Evolutionary conservation across 92 coral and sea anemone genomes (phyloP), one percentile per base, ranked within the genome.

Genomic region (Umimayanthus kanabou): DNA sequence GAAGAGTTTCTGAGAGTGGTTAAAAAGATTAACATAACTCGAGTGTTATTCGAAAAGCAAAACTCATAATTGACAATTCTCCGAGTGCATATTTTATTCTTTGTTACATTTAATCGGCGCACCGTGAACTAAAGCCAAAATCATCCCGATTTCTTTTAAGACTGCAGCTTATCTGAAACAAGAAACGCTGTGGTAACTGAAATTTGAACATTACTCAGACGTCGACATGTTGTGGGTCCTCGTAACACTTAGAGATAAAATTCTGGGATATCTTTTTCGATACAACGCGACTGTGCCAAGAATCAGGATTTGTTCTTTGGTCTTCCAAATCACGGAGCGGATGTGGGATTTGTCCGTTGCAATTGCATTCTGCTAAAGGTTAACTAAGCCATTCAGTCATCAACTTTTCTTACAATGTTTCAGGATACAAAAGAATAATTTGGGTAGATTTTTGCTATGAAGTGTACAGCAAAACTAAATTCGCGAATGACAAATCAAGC

Each of bases 311-410:
- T 39, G 20, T 82, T 42, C 26, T 26, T 55, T 23, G 4, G 22
- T 30, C 11, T 33, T 30, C 42, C 29, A 71, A 29, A 43, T 14
- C 14, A 47, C 57, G n/a, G 55, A 83, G n/a, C 65, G 87, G 87
- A 28, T 71, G 65, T 47, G 15, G 16, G 23, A 45, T 23, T 57
- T 53, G 58, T 82, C 64, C 9, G 76, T 66, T 40, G 76, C 76
- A 82, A 67, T 45, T 82, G 76, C 76, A 42, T 82, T 4, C 30
- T 67, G 79, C 87, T 50, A 45, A 78, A 78, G 30, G 66, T 49
- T 26, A 78, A 45, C 18, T 45, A 83, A 70, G 26, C 77, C 67
- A 70, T 83, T 71, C 45, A 83, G 28, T 45, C 78, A 45, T 71
- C 57, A 28, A 83, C 39, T 71, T 30, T 82, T 70, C 77, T 49